These are phyloP conservation scores for Drosophila elegans DNA, from an alignment of 1,140 invertebrate genomes.

Conservation along the genomic window DNA sequence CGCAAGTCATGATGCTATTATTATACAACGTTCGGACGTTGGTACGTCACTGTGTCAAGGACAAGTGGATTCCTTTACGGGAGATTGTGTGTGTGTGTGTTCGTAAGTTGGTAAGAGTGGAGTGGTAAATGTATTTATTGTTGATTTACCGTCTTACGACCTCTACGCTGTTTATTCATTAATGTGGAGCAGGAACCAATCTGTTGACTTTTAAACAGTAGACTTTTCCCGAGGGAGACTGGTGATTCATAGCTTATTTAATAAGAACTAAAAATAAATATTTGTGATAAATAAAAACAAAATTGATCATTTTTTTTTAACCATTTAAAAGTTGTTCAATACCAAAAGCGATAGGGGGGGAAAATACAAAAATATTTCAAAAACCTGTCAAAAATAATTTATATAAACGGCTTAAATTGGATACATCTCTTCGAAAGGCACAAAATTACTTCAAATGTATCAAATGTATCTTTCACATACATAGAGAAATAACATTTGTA, in stretches of 20 bases:
- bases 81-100: constrained; percentile 12
- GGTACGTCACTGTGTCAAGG: constrained; percentile 78
- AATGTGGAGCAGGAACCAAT: constrained; percentile 5
- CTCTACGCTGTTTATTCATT: constrained; percentile 40
- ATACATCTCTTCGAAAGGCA: too few relatives aligned
- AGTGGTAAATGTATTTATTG: constrained; percentile 37
- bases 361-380: too few relatives aligned
- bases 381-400: too few relatives aligned
- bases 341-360: too few relatives aligned
- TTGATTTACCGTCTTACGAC: constrained; percentile 50
- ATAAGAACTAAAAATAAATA: too few relatives aligned
- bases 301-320: too few relatives aligned
- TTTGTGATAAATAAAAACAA: too few relatives aligned
- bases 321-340: too few relatives aligned
- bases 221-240: neutral
- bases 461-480: too few relatives aligned
- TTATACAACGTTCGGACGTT: constrained; percentile 43
- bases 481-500: neutral
- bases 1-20: constrained; percentile 72
- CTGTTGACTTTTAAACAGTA: constrained; percentile 27
- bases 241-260: neutral
- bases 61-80: constrained; percentile 68
- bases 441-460: too few relatives aligned
- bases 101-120: constrained; percentile 26
- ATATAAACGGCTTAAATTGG: too few relatives aligned